Evolutionary conservation across 2,113 vertebrate genomes (phyloP), one percentile per base, ranked within the genome.

Genomic region (Tetrao urogallus): DNA sequence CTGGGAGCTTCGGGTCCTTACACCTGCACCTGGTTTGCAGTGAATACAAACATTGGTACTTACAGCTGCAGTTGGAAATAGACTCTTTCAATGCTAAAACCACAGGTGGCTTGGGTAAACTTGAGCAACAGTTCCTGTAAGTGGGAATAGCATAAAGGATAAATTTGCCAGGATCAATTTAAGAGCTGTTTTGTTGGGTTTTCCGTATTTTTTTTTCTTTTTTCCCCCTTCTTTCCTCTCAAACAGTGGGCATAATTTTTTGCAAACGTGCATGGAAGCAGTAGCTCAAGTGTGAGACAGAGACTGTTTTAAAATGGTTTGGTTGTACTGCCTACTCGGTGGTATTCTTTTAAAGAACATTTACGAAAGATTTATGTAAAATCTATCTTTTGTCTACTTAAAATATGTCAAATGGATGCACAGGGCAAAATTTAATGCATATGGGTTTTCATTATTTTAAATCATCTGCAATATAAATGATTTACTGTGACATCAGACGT

Each of bases 301-400:
- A 86, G 90, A 69, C 83, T 84, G 64, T 70, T 94, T 93, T 58
- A 56, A 89, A 94, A 84, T 36, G 87, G 75, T 82, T 82, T 89
- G 57, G 69, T 82, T 92, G 88, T 90, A 83, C 73, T 94, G 94
- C 61, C 57, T 90, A 15, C 47, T n/a, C n/a, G 52, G 66, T 82
- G 80, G 82, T 92, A 89, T 79, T 93, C 96, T 94, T 94, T 92
- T 1, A 0, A 92, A 96, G 64, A 86, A 96, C 93, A 90, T 95
- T 94, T 96, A 88, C 66, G 61, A 73, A 88, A 94, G 93, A 97
- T 96, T 94, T 97, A 97, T 95, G 96, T 91, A 95, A 94, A 97
- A 97, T 97, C 95, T 95, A 92, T 96, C 86, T 91, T 95, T 96
- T 94, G 93, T 88, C 96, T 95, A 79, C 93, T 95, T 95, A 93